Conservation (phyloP, 2,797 vertebrate species). For the Xiphorhynchus erythropygius region DNA sequence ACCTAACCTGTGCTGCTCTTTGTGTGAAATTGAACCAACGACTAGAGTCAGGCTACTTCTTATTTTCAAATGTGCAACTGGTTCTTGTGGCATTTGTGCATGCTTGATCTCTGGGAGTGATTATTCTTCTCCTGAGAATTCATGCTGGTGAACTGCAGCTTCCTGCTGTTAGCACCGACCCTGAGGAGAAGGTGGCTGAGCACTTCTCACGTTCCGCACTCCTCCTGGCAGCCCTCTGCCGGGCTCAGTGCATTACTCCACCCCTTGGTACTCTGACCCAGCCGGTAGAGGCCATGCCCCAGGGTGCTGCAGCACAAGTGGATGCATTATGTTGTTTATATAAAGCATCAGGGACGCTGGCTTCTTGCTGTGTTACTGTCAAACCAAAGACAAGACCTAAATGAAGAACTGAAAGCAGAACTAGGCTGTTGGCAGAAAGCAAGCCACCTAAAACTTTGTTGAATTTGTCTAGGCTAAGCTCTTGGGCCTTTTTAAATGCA, state of each 20-base stretch:
- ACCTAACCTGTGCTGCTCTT: not conserved
- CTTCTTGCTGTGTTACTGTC: not conserved
- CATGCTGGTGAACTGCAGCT: not conserved
- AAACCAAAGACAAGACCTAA: not conserved
- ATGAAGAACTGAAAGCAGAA: constrained; percentile 12
- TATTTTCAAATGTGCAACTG: not conserved
- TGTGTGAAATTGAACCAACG: not conserved
- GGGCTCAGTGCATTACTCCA: not conserved
- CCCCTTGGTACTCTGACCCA: not conserved
- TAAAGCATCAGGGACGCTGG: not conserved
- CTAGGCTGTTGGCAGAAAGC: not conserved
- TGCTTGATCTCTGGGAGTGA: not conserved
- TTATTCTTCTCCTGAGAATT: not conserved
- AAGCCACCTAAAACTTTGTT: not conserved
- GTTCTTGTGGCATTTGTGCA: not conserved
- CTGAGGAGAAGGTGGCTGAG: not conserved
- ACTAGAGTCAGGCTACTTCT: not conserved
- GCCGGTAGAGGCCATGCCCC: not conserved
- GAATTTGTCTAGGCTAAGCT: not conserved
- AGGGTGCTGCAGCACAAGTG: not conserved
- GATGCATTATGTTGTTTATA: not conserved
- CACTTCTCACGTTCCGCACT: not conserved
- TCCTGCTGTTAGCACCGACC: not conserved
- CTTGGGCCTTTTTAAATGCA: not conserved
- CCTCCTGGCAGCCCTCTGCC: not conserved